Conservation (phyloP, 2,888 invertebrate genomes). For the Dendrolimus pini region DNA sequence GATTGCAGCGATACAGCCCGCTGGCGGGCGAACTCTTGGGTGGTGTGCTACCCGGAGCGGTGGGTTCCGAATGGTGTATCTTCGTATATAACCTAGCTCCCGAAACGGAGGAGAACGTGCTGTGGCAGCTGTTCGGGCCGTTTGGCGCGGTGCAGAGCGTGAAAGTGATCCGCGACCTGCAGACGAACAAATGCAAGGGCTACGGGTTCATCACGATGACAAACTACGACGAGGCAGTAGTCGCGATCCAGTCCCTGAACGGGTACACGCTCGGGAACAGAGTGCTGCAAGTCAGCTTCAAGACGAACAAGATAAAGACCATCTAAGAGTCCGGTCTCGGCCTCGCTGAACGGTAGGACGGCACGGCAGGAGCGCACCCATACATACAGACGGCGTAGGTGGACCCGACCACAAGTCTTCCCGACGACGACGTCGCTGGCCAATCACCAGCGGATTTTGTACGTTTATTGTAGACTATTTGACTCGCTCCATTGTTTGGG, state of each 20-base stretch:
- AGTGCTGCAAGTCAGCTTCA: slow-evolving; percentile 95
- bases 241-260: slow-evolving; percentile 94
- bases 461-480: slow-evolving; percentile 33
- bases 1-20: slow-evolving; percentile 87
- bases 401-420: slow-evolving; percentile 20
- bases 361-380: slow-evolving; percentile 73
- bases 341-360: slow-evolving; percentile 70
- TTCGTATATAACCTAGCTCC: slow-evolving; percentile 97
- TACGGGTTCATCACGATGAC: slow-evolving; percentile 97
- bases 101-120: slow-evolving; percentile 95
- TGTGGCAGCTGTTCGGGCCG: slow-evolving; percentile 97
- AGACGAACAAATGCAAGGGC: slow-evolving; percentile 96
- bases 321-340: slow-evolving; percentile 73
- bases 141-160: slow-evolving; percentile 96
- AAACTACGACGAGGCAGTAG: slow-evolving; percentile 94
- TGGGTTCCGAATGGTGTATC: slow-evolving; percentile 91
- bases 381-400: slow-evolving; percentile 39
- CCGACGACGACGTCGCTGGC: slow-evolving; percentile 18
- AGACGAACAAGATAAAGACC: slow-evolving; percentile 88
- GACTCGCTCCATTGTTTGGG: slow-evolving; percentile 35
- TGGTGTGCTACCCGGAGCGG: slow-evolving; percentile 85
- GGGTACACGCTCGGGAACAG: slow-evolving; percentile 94
- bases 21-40: slow-evolving; percentile 89
- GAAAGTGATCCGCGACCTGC: slow-evolving; percentile 93
- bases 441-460: slow-evolving; percentile 3